Evolutionary conservation across 2,113 vertebrate genomes (phyloP).

Genomic region (Hippocampus zosterae): DNA sequence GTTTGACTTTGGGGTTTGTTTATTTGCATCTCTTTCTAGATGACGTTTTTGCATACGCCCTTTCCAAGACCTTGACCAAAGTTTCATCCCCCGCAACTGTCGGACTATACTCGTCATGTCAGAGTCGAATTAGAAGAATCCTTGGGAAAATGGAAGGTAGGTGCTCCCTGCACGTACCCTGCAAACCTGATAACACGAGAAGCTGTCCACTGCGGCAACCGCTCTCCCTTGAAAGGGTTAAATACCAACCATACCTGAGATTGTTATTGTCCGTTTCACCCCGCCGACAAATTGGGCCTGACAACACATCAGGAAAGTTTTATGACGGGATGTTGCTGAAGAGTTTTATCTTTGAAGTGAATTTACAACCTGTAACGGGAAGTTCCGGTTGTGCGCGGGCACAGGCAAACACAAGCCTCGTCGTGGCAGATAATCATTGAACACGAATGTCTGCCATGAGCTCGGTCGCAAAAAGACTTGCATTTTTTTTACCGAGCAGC

Average conservation of each 20-base stretch:
- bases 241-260: no score
- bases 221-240: no score
- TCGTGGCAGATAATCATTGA: constrained; percentile 4
- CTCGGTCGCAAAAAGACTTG: not conserved
- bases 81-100: constrained; percentile 74
- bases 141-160: constrained; percentile 70
- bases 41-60: constrained; percentile 70
- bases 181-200: no score
- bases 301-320: not conserved
- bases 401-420: no score
- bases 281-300: not conserved
- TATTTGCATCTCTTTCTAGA: constrained; percentile 50
- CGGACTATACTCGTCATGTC: constrained; percentile 78
- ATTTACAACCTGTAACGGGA: not conserved
- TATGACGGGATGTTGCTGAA: not conserved
- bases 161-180: not conserved
- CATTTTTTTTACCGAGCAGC: not conserved
- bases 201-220: no score
- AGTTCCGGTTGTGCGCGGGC: not conserved
- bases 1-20: not conserved
- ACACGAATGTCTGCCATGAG: not conserved
- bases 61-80: constrained; percentile 73
- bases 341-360: not conserved
- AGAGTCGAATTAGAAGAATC: constrained; percentile 65
- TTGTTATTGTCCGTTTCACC: not conserved